Base-by-base conservation (phyloP, 2,113 vertebrate species). In the Tretioscincus oriximinensis region DNA sequence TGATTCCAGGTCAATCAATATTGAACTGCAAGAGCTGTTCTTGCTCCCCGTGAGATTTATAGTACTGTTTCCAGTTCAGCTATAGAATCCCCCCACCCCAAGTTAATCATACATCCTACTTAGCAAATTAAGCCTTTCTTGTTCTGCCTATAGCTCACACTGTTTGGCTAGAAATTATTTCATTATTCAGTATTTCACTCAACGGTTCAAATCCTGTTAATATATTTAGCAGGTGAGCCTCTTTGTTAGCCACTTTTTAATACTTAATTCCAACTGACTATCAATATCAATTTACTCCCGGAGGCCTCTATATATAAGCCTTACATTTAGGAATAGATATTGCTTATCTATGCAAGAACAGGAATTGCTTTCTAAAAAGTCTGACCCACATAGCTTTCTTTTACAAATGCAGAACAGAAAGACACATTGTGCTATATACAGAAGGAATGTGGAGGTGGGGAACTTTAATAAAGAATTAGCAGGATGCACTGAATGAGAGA, bases 401-500 rank as follows among this genome's bases (percentile, higher is more conserved):
- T 72, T 81, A 20, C 28, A 72, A 83, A 65, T 2, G 9, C 2
- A 73, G 76, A 83, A 61, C 75, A 83, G 16, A 58, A 58, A 58
- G 78, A 35, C 1, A 4, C 69, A 83, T 81, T 75, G 51, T 71
- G 58, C 73, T 54, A 73, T 75, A 81, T 81, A 76, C 54, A 0
- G 24, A 76, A 83, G 65, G 65, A n/a, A 45, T 68, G 79, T 67
- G 81, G 72, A 86, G 76, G 67, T 7, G 26, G 71, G 24, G 5
- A 71, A 72, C 35, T 82, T 69, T 69, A 9, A 78, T 63, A 8
- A 21, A 72, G n/a, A 9, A 1, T 35, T 29, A 79, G 66, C 78
- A 81, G 78, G 6, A 14, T 78, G 81, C 64, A 63, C 54, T 81
- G 81, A 88, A 81, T 54, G 81, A 61, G 85, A 81, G 85, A 81